Base-by-base conservation (phyloP, 2,888 invertebrate species). In the Cotesia congregata region DNA sequence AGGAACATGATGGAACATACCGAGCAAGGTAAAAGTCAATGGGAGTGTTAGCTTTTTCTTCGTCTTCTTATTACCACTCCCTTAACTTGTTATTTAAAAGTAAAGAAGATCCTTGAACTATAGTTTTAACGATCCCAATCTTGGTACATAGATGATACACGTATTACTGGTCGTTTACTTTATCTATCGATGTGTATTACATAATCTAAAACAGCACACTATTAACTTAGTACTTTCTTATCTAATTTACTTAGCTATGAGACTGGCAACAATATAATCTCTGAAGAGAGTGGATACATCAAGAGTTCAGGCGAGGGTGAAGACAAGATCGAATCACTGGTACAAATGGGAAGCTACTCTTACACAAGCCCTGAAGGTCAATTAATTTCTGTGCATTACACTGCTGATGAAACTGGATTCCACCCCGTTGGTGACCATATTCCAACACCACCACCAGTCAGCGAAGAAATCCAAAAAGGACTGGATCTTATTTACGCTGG, bases 401-500 rank as follows among this genome's bases (percentile, higher is more conserved):
- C 94, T 17, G 96, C 96, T 83, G 95, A 96, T 85, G 95, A 96
- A 88, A 93, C 92, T 83, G 96, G 96, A 69, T 96, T 96, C 92
- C 94, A 94, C 82, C 94, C 95, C 72, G 91, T 92, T 82, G 95
- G 96, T 0, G 95, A 95, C 88, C 96, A 96, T 87, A 93, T 96
- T 85, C 96, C 96, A 80, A 96, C 96, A 72, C 94, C 95, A 79
- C 95, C 96, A 12, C 95, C 96, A 79, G 94, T 95, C 39, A 95
- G 95, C 74, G 92, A 94, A 80, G 96, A 95, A 91, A 95, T 96
- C 85, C 96, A 96, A 90, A 96, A 95, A 88, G 95, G 96, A 74
- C 91, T 96, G 79, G 96, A 96, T 89, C 93, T 96, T 86, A 96
- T 96, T 89, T 96, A 94, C 89, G 95, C 95, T 77, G 95, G 95